Conservation (phyloP, 2,797 vertebrate genomes). For the Xiphophorus birchmanni region DNA sequence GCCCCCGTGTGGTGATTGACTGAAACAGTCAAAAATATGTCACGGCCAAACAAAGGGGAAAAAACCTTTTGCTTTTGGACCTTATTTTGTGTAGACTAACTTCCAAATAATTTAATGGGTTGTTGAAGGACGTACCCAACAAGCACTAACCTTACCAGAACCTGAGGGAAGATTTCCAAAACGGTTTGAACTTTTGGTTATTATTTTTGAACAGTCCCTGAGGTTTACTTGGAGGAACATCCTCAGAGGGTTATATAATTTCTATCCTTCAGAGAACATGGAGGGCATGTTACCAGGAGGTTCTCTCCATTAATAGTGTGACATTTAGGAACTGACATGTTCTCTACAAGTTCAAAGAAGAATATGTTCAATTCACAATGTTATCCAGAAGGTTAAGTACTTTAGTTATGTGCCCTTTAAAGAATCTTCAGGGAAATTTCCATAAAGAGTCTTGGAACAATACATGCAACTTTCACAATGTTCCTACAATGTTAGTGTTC, state of each 20-base stretch:
- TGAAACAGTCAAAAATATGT: neutral
- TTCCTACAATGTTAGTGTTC: neutral
- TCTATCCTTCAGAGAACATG: neutral
- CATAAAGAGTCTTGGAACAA: neutral
- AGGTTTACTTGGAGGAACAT: neutral
- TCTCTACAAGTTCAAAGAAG: neutral
- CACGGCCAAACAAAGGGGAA: neutral
- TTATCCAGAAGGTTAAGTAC: neutral
- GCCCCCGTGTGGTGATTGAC: conserved; percentile 46
- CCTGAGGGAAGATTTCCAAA: neutral
- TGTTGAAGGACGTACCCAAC: neutral
- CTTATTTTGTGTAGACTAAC: neutral
- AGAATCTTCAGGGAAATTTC: neutral
- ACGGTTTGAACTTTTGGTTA: neutral
- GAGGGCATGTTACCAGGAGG: neutral
- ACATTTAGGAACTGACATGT: neutral
- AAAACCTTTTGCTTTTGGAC: neutral
- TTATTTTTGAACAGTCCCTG: neutral
- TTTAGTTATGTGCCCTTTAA: neutral
- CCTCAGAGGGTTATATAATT: neutral
- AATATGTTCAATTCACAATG: neutral
- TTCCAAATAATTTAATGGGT: neutral
- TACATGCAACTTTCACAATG: neutral
- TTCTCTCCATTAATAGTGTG: neutral
- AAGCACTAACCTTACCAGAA: neutral